Base-by-base conservation (phyloP, 2,888 invertebrate species). In the Lycia hirtaria region DNA sequence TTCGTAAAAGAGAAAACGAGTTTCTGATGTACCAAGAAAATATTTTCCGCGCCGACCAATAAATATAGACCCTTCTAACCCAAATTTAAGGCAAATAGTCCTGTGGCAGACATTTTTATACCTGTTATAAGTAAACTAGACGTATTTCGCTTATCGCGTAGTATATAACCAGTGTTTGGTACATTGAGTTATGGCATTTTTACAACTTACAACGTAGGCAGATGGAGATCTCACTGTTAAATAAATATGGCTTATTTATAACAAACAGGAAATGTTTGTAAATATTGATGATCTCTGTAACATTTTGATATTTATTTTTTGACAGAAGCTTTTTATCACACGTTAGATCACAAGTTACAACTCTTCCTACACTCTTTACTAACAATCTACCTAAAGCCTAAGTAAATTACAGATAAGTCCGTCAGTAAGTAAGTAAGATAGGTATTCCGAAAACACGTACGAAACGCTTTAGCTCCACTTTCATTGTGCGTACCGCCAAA, bases 1-100 rank as follows among this genome's bases (percentile, higher is more conserved):
- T 80, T 74, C 68, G 66, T 69, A 72, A 73, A 70, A 73, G 60
- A 67, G 55, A 55, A 61, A 71, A 68, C 58, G 65, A 67, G 65
- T 70, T 72, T 69, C 64, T 45, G 63, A 67, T 67, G 33, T 15
- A 41, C 41, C 41, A 26, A 35, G 44, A 40, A 57, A 56, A 57
- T 47, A 58, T 59, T 57, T 40, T 33, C 52, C 22, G 43, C 43
- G 43, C 35, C 26, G 37, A n/a, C 32, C 49, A 33, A 61, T 63
- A 60, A 64, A 63, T 62, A 63, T 63, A 32, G 38, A 63, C 49
- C 54, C 49, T 61, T 63, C 45, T 53, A 15, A 19, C 35, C 15
- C 44, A 41, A 62, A 53, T 57, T 60, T 64, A 62, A 66, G 59
- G 32, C 44, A 56, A 65, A 62, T 64, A 64, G 41, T 67, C 56